Evolutionary conservation across 2,797 vertebrate species (phyloP), one percentile per base, ranked within the genome.

Genomic region (Enteromius thamalakanensis): DNA sequence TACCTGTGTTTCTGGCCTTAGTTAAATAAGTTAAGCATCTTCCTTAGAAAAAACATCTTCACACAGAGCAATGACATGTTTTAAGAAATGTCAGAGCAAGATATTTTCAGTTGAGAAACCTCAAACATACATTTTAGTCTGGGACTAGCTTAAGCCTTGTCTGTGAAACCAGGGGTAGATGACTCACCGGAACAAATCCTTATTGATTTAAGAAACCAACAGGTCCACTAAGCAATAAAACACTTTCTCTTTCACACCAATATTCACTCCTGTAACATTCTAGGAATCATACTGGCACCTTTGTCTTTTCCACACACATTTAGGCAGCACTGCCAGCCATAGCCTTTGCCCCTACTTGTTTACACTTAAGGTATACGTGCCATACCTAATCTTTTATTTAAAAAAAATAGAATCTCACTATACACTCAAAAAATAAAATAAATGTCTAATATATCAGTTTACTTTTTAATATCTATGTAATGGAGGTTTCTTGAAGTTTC

Each of bases 231-330:
- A n/a, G 8, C 26, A 19, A 49, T 62, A 15, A 26, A 11, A 69
- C 49, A 71, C 42, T 37, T 67, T 58, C 47, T 60, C 23, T 70
- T 79, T 37, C 21, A 76, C 51, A 62, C 9, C 40, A 29, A 45
- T 53, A 23, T 72, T 75, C 68, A 76, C 80, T 62, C 29, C 37
- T 78, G 64, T n/a, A 69, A 40, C 51, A 51, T 49, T 40, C 74
- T 76, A 55, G 55, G 42, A 79, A 71, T 76, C 70, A 84, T 47
- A 79, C 55, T 84, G 79, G 70, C 76, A 72, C 87, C 80, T 81
- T 76, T 67, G 80, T 85, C 76, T 49, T 79, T 85, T 67, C 70
- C 82, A 86, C 53, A 79, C 74, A 70, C 62, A 69, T 42, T 68
- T 55, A 69, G 2, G 26, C 29, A 62, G 74, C 49, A 49, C 69